Conservation (phyloP, 1,140 invertebrate genomes). For the Nasonia longicornis region DNA sequence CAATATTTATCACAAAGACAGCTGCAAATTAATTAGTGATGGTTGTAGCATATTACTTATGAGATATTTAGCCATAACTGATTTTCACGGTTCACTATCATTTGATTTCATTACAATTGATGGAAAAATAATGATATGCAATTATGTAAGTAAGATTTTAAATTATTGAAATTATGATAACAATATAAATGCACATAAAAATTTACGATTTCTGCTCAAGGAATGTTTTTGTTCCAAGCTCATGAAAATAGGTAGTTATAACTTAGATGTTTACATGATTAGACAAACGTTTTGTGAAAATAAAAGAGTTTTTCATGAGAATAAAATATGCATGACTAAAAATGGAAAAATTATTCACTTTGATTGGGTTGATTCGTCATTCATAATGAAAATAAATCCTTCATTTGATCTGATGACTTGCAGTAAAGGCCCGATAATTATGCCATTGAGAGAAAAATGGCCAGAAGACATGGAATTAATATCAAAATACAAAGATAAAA, state of each 20-base stretch:
- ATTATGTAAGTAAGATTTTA: slow-evolving; percentile 68
- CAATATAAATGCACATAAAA: slow-evolving; percentile 45
- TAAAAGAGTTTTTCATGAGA: slow-evolving; percentile 40
- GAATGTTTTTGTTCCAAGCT: slow-evolving; percentile 48
- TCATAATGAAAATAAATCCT: slow-evolving; percentile 54
- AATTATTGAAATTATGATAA: slow-evolving; percentile 39
- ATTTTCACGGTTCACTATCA: slow-evolving; percentile 70
- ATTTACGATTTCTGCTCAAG: slow-evolving; percentile 46
- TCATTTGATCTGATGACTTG: slow-evolving; percentile 39
- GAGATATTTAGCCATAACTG: slow-evolving; percentile 71
- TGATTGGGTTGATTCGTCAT: slow-evolving; percentile 52
- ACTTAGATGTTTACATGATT: slow-evolving; percentile 52
- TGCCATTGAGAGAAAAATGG: slow-evolving; percentile 56
- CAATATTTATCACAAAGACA: slow-evolving; percentile 44
- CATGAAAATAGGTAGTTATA: slow-evolving; percentile 49
- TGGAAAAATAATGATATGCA: slow-evolving; percentile 70
- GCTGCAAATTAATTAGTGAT: slow-evolving; percentile 71
- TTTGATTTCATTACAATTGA: slow-evolving; percentile 71
- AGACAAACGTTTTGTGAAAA: slow-evolving; percentile 50
- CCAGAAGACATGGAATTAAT: slow-evolving; percentile 71
- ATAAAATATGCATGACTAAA: slow-evolving; percentile 52
- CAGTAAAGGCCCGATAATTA: slow-evolving; percentile 8
- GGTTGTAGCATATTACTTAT: slow-evolving; percentile 73
- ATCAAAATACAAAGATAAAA: slow-evolving; percentile 73
- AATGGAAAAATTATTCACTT: slow-evolving; percentile 55